Evolutionary conservation across 2,113 vertebrate species (phyloP), one percentile per base, ranked within the genome.

Genomic region (Synchiropus splendidus): DNA sequence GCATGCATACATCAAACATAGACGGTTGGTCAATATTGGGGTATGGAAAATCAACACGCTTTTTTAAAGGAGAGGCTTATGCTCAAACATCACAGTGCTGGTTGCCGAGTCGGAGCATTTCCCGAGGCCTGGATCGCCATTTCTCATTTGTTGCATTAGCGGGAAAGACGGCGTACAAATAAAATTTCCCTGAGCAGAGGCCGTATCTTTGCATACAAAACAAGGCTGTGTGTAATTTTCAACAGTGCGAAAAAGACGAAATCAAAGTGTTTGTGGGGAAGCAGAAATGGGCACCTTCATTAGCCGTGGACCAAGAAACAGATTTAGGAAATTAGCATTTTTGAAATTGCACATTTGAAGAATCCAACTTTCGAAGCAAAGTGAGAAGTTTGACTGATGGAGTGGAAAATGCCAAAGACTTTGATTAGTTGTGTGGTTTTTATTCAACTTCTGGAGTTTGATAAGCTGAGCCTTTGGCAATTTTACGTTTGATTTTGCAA

Each of bases 11-110:
- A 91, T 96, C 92, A 93, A 91, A 91, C 83, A 64, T 75, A 78
- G 90, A 88, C 86, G 85, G 85, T 86, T 88, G 87, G 92, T 96
- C 91, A 91, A 92, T 94, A 90, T 85, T 78, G 72, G 83, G 80
- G 85, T 87, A 89, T 86, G 85, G 86, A 90, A 87, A 91, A 90
- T 88, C 86, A 90, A 89, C 89, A 83, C 84, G 83, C 82, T 61
- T 58, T 61, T 62, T 74, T 54, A 60, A 70, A 89, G 85, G 82
- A 81, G 82, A 83, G 81, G 87, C 82, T 91, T 91, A 89, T 85
- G 90, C 88, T 90, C 83, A 83, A 83, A 83, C 80, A 75, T 79
- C 73, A 72, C 70, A 78, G 79, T 41, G 72, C 45, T 67, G 39
- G 70, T 75, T 58, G 56, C 54, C 12, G 41, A 53, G 60, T 53